A percentile compares a stretch with the other conserved stretches of the same genome.
These are phyloP conservation scores for Monopis laevigella DNA, from an alignment of 2,888 invertebrate genomes.

Conservation along the genomic window DNA sequence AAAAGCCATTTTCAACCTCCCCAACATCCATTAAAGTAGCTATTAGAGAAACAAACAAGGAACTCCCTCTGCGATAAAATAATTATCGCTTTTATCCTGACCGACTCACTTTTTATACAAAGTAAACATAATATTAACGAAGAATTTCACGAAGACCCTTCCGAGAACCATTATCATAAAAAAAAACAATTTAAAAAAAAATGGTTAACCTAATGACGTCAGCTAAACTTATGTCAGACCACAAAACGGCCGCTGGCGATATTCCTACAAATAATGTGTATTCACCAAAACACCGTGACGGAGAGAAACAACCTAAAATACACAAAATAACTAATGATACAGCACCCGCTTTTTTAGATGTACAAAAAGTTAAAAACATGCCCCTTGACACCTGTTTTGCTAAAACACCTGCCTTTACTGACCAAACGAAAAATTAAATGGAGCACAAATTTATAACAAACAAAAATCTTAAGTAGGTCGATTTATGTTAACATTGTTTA, in stretches of 20 bases:
- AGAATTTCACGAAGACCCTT: constrained; percentile 36
- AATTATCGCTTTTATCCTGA: constrained; percentile 60
- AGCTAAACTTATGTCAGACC: constrained; percentile 37
- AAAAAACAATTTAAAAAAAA: constrained; percentile 49
- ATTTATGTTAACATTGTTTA: constrained; percentile 37
- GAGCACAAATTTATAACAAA: constrained; percentile 17
- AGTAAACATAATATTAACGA: constrained; percentile 40
- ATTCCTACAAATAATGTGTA: constrained; percentile 35
- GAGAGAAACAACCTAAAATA: constrained; percentile 53
- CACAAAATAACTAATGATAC: constrained; percentile 35
- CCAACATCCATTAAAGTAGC: constrained; percentile 56
- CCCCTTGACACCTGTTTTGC: constrained; percentile 41
- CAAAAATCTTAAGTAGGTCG: constrained; percentile 26
- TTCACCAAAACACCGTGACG: constrained; percentile 44
- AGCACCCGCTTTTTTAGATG: constrained; percentile 35
- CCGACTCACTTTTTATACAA: constrained; percentile 31
- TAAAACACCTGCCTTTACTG: constrained; percentile 47
- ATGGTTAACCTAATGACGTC: constrained; percentile 50
- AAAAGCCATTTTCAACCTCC: constrained; percentile 32
- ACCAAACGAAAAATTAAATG: constrained; percentile 31
- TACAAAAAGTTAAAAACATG: constrained; percentile 29
- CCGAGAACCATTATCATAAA: constrained; percentile 22
- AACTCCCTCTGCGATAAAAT: constrained; percentile 56
- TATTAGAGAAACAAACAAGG: constrained; percentile 66
- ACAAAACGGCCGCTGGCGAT: constrained; percentile 29